Conservation (phyloP, 2,888 invertebrate species). For the Mesochorus sp. region DNA sequence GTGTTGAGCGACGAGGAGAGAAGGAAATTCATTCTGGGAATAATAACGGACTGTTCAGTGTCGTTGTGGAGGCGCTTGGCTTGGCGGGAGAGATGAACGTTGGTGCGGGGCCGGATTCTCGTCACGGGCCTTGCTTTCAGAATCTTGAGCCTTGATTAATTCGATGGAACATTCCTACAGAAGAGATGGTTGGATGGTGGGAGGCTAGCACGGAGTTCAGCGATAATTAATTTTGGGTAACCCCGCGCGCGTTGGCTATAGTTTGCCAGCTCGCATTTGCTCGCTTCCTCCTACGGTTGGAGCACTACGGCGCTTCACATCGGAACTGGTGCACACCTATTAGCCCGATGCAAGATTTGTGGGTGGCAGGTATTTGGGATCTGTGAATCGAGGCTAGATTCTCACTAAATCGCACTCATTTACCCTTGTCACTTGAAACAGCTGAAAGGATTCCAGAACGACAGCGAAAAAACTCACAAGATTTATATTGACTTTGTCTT, state of each 20-base stretch:
- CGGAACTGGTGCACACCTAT: slow-evolving; percentile 31
- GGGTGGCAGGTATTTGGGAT: slow-evolving; percentile 8
- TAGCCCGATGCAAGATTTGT: slow-evolving; percentile 29
- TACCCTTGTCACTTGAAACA: not conserved
- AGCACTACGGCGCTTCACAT: slow-evolving; percentile 16
- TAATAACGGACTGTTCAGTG: slow-evolving; percentile 54
- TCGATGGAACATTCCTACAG: slow-evolving; percentile 57
- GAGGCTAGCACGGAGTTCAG: slow-evolving; percentile 46
- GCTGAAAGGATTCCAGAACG: slow-evolving; percentile 1
- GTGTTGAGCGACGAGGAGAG: slow-evolving; percentile 26
- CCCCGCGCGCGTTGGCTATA: slow-evolving; percentile 29
- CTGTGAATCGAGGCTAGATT: slow-evolving; percentile 12
- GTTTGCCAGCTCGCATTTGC: slow-evolving; percentile 42
- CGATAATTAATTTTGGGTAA: slow-evolving; percentile 61
- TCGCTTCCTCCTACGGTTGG: slow-evolving; percentile 11
- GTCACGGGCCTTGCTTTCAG: slow-evolving; percentile 53
- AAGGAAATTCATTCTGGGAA: slow-evolving; percentile 51
- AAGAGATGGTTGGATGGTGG: slow-evolving; percentile 20
- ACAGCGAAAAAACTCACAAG: slow-evolving; percentile 26
- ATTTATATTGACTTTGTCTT: not conserved
- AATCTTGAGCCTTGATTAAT: slow-evolving; percentile 62
- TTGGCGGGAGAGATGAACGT: slow-evolving; percentile 45
- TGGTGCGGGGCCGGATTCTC: slow-evolving; percentile 28
- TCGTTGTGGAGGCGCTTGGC: slow-evolving; percentile 7
- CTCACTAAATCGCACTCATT: not conserved